A percentile compares a stretch with the other conserved stretches of the same genome.
phyloP scores from a whole-genome alignment of 2,113 vertebrate species.

The Laterallus jamaicensis region DNA sequence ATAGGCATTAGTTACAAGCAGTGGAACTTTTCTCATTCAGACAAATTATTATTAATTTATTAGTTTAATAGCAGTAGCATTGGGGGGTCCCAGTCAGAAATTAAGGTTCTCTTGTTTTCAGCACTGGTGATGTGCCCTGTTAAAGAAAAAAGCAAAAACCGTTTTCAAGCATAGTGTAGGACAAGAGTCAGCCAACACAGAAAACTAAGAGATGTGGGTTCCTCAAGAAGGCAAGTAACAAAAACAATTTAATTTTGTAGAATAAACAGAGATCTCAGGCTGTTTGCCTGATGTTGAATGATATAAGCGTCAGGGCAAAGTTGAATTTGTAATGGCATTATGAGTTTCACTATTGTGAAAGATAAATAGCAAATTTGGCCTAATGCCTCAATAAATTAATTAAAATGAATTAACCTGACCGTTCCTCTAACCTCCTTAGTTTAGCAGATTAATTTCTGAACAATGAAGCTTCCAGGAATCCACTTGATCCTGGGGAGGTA shows the following conservation, averaged over 20 bases:
- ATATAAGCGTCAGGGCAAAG: neutral
- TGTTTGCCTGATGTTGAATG: neutral
- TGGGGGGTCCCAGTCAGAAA: neutral
- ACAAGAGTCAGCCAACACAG: neutral
- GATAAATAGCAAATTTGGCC: neutral
- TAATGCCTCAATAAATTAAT: neutral
- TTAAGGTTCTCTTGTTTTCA: neutral
- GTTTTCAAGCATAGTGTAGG: neutral
- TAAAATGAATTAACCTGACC: neutral
- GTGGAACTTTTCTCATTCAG: neutral
- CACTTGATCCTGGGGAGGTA: neutral
- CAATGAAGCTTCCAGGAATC: neutral
- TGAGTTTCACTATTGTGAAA: neutral
- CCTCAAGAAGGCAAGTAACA: neutral
- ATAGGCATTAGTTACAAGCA: neutral
- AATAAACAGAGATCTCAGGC: neutral
- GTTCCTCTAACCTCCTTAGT: neutral
- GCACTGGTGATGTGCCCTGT: neutral
- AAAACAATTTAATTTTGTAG: neutral
- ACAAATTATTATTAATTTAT: neutral
- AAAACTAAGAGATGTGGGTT: neutral
- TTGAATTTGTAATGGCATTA: neutral
- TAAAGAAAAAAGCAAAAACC: neutral
- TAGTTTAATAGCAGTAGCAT: neutral
- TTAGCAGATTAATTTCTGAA: constrained; percentile 5